These are phyloP conservation scores for Euglossa dilemma DNA, from an alignment of 1,140 invertebrate genomes.

Conservation along the genomic window DNA sequence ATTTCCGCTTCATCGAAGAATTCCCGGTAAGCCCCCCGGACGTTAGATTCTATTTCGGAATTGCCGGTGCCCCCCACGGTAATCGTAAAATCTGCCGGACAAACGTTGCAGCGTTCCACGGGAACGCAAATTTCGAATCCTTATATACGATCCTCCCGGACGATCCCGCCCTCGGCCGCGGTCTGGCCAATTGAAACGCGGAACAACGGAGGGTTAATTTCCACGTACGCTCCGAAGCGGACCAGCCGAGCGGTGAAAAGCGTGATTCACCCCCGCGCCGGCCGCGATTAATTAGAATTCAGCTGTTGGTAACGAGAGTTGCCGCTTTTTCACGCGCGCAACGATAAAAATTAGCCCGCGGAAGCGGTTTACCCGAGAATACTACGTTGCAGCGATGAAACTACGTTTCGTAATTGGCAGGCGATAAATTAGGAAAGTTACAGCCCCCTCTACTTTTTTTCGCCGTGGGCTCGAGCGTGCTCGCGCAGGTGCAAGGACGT, in stretches of 20 bases:
- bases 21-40: too few species aligned
- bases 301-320: background rate
- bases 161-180: background rate
- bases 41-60: too few species aligned
- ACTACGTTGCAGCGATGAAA: background rate
- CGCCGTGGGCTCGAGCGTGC: too few species aligned
- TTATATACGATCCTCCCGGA: background rate
- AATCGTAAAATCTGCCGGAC: background rate
- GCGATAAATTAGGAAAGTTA: constrained; percentile 30
- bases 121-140: background rate
- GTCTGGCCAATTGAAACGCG: background rate
- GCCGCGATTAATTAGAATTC: constrained; percentile 36
- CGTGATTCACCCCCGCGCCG: background rate
- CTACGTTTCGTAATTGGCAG: constrained; percentile 1
- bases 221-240: background rate
- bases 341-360: background rate
- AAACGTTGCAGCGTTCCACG: background rate
- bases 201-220: background rate
- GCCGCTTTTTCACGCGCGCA: background rate
- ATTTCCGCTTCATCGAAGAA: too few species aligned
- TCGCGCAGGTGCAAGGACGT: too few species aligned
- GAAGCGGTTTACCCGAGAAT: background rate
- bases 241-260: background rate
- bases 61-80: background rate
- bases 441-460: background rate